These are phyloP conservation scores for Shargacucullia verbasci DNA, from an alignment of 2,888 invertebrate species.

Conservation along the genomic window DNA sequence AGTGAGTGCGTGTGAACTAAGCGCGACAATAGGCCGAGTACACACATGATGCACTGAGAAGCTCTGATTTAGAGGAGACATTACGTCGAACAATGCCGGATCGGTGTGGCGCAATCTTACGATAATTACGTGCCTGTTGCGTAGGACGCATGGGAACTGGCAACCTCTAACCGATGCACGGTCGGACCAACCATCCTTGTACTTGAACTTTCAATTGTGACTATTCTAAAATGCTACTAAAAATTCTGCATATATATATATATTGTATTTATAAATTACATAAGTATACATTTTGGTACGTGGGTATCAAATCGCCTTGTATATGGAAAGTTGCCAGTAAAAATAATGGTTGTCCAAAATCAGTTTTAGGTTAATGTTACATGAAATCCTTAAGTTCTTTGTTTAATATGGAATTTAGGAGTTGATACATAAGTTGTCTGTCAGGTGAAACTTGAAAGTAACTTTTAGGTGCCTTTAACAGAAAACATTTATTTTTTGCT, in stretches of 20 bases:
- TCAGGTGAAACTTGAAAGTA: slow-evolving; percentile 5
- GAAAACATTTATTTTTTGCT: not conserved
- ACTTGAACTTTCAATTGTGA: slow-evolving; percentile 49
- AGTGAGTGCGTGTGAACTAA: slow-evolving; percentile 84
- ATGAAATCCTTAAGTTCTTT: slow-evolving; percentile 36
- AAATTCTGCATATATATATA: too few relatives aligned
- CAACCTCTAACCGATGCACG: slow-evolving; percentile 42
- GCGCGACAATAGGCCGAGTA: slow-evolving; percentile 77
- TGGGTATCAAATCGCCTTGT: slow-evolving; percentile 50
- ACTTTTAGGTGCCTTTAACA: not conserved
- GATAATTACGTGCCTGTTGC: slow-evolving; percentile 79
- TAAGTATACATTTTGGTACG: too few relatives aligned
- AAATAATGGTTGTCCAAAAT: slow-evolving; percentile 52
- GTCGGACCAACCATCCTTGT: slow-evolving; percentile 37
- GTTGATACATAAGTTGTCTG: slow-evolving; percentile 22
- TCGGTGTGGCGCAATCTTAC: slow-evolving; percentile 77
- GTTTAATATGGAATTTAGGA: slow-evolving; percentile 34
- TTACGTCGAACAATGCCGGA: slow-evolving; percentile 83
- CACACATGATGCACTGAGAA: slow-evolving; percentile 75
- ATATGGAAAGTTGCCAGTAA: slow-evolving; percentile 48
- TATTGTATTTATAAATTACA: too few relatives aligned
- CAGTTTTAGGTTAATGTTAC: slow-evolving; percentile 43
- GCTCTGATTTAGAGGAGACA: slow-evolving; percentile 85
- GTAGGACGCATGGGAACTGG: slow-evolving; percentile 83
- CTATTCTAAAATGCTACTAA: slow-evolving; percentile 23